phyloP scores from a whole-genome alignment of 2,888 invertebrate species.

The Trissonchulus sp. region DNA sequence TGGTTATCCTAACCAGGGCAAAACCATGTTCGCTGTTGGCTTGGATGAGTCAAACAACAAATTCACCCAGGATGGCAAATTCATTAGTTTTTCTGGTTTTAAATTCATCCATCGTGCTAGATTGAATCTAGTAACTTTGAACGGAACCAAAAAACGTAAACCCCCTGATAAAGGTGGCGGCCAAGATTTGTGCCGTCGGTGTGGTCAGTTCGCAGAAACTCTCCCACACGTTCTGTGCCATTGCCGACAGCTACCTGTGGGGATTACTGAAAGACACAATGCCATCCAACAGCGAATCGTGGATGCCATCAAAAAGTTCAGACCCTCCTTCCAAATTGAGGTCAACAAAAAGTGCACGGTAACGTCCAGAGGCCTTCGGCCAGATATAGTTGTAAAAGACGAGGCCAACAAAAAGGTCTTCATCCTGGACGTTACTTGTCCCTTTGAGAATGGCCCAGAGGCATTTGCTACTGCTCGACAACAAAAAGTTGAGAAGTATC shows the following conservation, averaged over 20 bases:
- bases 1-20: background rate
- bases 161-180: background rate
- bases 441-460: constrained; percentile 9
- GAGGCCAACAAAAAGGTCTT: background rate
- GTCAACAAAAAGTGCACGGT: background rate
- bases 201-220: constrained; percentile 44
- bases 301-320: background rate
- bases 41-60: background rate
- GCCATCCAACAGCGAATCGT: constrained; percentile 10
- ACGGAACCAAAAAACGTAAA: constrained; percentile 28
- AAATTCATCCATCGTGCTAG: constrained; percentile 50
- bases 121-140: constrained; percentile 44
- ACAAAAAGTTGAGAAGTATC: background rate
- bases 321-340: background rate
- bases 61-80: constrained; percentile 23
- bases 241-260: constrained; percentile 39
- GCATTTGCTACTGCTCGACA: background rate
- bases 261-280: constrained; percentile 14
- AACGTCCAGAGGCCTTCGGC: background rate
- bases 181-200: constrained; percentile 42
- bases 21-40: background rate
- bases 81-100: constrained; percentile 47
- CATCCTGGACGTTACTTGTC: constrained; percentile 11
- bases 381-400: background rate
- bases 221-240: constrained; percentile 52